Evolutionary conservation across 2,113 vertebrate species (phyloP).

Genomic region (Pedetes capensis): DNA sequence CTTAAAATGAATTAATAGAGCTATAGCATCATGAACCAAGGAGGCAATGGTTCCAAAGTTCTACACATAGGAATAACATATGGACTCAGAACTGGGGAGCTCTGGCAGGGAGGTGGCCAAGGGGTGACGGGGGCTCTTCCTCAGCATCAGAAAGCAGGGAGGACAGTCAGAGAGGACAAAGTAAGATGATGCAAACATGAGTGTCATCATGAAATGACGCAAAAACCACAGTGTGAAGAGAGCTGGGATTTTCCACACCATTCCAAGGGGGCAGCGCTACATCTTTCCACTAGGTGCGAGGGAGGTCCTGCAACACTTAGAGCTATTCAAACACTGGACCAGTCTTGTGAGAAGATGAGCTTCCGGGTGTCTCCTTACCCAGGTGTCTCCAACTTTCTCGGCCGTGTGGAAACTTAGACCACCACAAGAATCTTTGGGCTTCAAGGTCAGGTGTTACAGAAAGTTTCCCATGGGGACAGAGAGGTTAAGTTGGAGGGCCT

Average conservation of each 20-base stretch:
- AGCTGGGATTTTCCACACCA: neutral
- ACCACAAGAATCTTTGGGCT: neutral
- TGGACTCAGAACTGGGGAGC: accelerated
- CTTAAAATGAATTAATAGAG: neutral
- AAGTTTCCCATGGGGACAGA: neutral
- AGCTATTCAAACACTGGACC: neutral
- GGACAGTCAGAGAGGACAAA: neutral
- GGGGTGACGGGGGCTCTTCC: neutral
- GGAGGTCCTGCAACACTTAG: neutral
- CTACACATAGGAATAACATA: neutral
- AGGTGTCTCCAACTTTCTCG: neutral
- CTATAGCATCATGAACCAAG: neutral
- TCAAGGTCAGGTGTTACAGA: neutral
- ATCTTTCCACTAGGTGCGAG: neutral
- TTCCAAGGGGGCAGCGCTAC: neutral
- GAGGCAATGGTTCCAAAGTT: neutral
- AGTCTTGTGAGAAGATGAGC: neutral
- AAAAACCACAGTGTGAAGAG: neutral
- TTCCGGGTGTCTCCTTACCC: neutral
- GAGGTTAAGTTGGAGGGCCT: neutral
- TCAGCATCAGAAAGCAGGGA: neutral
- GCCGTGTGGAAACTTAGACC: neutral
- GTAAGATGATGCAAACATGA: neutral
- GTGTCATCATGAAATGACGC: neutral
- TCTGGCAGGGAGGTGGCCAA: neutral